Conservation (phyloP, 2,113 vertebrate species). For the Cinclus mexicanus region DNA sequence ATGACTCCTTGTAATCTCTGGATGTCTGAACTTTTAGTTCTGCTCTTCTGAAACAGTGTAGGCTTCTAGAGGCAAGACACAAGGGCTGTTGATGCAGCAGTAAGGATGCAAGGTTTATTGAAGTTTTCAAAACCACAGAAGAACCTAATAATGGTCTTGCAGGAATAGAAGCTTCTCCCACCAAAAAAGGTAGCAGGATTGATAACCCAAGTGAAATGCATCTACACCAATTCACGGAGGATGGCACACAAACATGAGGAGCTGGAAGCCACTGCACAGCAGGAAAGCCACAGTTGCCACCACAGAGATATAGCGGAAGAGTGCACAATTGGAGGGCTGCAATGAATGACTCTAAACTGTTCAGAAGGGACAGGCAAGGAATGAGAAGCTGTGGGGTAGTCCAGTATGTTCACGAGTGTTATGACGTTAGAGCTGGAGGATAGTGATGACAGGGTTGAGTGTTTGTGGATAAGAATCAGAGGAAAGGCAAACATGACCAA, state of each 20-base stretch:
- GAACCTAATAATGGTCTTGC: fast-evolving
- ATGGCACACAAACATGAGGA: not conserved
- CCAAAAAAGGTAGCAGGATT: not conserved
- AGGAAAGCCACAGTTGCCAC: not conserved
- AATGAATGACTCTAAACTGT: not conserved
- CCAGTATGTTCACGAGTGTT: no score
- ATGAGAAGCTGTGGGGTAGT: fast-evolving
- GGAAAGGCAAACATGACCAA: not conserved
- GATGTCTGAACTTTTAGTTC: not conserved
- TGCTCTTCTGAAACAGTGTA: not conserved
- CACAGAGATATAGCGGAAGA: not conserved
- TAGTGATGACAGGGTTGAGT: not conserved
- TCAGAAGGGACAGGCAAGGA: not conserved
- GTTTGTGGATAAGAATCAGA: not conserved
- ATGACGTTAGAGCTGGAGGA: not conserved
- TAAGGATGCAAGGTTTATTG: not conserved
- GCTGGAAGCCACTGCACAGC: not conserved
- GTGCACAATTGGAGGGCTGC: not conserved
- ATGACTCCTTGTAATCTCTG: not conserved
- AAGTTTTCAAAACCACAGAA: not conserved
- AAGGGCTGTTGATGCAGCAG: not conserved
- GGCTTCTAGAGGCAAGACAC: not conserved
- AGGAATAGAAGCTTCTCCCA: not conserved
- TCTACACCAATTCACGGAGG: not conserved
- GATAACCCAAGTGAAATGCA: fast-evolving